A percentile compares a stretch with the other conserved stretches of the same genome.
phyloP scores from a whole-genome alignment of 2,888 invertebrate genomes.

The Orthonevra nobilis region DNA sequence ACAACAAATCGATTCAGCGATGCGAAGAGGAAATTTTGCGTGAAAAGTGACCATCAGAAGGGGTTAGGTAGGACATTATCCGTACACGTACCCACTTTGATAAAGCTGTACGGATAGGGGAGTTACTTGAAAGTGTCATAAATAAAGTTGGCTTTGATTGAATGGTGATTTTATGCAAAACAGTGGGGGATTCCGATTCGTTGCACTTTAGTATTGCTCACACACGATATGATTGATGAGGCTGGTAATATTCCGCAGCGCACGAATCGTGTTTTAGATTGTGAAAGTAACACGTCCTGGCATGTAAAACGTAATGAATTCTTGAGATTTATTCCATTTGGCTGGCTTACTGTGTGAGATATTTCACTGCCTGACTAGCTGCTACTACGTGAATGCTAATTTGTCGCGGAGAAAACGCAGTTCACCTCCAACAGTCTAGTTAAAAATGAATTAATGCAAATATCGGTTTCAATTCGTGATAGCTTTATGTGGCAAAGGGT shows the following conservation, averaged over 20 bases:
- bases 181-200: slow-evolving; percentile 17
- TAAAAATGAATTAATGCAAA: no score
- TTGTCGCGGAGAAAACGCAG: no score
- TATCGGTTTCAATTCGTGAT: no score
- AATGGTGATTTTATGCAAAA: slow-evolving; percentile 45
- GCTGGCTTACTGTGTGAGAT: no score
- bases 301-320: neutral
- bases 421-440: no score
- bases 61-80: no score
- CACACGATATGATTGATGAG: slow-evolving; percentile 44
- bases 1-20: slow-evolving; percentile 34
- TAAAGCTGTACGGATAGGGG: slow-evolving; percentile 10
- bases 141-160: slow-evolving; percentile 45
- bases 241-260: neutral
- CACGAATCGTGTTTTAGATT: slow-evolving; percentile 15
- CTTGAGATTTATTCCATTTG: neutral
- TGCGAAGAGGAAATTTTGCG: slow-evolving; percentile 44
- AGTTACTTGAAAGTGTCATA: slow-evolving; percentile 26
- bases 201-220: slow-evolving; percentile 30
- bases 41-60: slow-evolving; percentile 55
- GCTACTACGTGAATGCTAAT: no score
- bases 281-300: neutral
- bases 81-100: no score
- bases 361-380: no score
- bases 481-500: no score